Evolutionary conservation across 2,113 vertebrate genomes (phyloP).

Genomic region (Gymnarchus niloticus): DNA sequence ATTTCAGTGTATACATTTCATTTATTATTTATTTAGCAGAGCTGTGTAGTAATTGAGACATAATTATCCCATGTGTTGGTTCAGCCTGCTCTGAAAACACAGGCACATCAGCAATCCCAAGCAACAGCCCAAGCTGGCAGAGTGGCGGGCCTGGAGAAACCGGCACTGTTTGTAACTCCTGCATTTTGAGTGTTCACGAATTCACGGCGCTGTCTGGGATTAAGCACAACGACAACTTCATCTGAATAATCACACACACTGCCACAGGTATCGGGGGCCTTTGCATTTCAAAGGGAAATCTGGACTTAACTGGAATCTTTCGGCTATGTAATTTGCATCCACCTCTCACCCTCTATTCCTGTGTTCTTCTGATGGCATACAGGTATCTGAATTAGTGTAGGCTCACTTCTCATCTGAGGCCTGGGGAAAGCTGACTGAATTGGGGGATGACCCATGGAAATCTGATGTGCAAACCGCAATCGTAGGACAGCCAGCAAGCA

Average conservation of each 20-base stretch:
- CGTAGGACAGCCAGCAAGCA: background rate
- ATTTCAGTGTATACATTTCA: background rate
- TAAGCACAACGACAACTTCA: background rate
- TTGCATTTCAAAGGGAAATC: constrained; percentile 6
- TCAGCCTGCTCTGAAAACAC: background rate
- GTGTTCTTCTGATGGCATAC: too few relatives aligned
- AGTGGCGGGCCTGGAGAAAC: background rate
- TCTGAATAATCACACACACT: background rate
- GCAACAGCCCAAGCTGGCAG: background rate
- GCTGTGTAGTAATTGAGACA: background rate
- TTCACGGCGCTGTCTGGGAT: too few relatives aligned
- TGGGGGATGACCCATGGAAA: background rate
- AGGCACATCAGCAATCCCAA: background rate
- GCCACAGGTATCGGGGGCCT: background rate
- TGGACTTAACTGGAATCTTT: background rate
- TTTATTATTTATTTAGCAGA: constrained; percentile 11
- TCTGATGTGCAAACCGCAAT: background rate
- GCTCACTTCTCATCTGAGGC: too few relatives aligned
- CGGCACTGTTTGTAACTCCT: background rate
- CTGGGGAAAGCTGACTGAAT: background rate
- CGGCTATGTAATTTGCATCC: background rate
- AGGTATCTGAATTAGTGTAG: background rate
- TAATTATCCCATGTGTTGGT: background rate
- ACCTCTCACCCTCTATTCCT: background rate
- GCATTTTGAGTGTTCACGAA: background rate